These are phyloP conservation scores for Tanypteryx hageni DNA, from an alignment of 2,888 invertebrate genomes.

Conservation along the genomic window DNA sequence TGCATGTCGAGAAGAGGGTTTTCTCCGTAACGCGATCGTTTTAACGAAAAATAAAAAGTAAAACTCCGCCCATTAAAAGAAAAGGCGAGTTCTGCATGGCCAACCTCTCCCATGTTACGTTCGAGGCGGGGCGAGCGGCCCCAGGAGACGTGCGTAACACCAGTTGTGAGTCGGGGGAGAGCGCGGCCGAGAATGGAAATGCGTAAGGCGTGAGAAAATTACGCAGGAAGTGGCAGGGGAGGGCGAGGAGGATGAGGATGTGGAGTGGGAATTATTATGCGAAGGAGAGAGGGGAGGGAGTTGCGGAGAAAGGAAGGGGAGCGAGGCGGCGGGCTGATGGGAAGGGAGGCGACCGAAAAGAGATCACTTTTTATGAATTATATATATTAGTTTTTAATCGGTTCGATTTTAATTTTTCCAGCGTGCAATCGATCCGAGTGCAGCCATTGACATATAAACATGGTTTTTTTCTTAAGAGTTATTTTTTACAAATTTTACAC, in stretches of 20 bases:
- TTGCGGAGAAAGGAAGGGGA: not conserved
- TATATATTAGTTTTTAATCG: too few species aligned
- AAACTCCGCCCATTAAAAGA: not conserved
- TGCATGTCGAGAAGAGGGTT: not conserved
- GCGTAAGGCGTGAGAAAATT: not conserved
- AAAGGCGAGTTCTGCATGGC: slow-evolving; percentile 12
- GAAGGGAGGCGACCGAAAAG: too few species aligned
- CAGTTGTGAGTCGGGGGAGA: not conserved
- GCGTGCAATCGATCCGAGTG: too few species aligned
- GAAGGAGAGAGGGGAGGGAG: not conserved
- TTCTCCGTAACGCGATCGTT: not conserved
- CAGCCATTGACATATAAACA: too few species aligned
- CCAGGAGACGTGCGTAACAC: not conserved
- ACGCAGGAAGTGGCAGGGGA: not conserved
- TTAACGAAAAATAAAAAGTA: not conserved
- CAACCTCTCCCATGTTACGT: not conserved
- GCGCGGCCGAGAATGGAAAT: not conserved
- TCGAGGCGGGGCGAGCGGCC: not conserved
- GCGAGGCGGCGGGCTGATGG: too few species aligned
- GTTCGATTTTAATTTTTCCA: too few species aligned
- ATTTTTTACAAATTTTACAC: too few species aligned
- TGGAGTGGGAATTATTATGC: not conserved
- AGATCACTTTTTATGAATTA: too few species aligned
- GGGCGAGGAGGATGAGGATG: not conserved
- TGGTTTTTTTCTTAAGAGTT: too few species aligned